Evolutionary conservation across 2,113 vertebrate genomes (phyloP), one percentile per base, ranked within the genome.

Genomic region (Thymallus thymallus): DNA sequence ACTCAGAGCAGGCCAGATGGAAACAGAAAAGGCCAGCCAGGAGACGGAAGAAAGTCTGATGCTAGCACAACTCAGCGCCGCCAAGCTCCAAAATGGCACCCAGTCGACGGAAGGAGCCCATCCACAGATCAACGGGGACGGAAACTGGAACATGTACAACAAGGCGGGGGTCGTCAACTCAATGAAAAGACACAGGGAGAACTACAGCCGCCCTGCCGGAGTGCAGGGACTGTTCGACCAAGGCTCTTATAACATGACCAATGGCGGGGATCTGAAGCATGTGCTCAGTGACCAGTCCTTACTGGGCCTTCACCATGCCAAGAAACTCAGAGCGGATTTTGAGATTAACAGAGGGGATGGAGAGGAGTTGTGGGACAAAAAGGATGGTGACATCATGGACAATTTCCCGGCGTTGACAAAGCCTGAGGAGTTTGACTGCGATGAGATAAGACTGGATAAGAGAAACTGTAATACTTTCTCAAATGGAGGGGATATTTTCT

Each of bases 1-100:
- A 95, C 94, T 89, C 91, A 93, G 89, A 96, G 91, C 93, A 94
- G 95, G 94, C 96, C 97, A 96, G 96, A 99, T 99, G 98, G 98
- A 99, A 97, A 95, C 94, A 94, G 94, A 96, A 85, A 93, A 95
- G 93, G 91, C 92, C 90, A 94, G 91, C 87, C 94, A 99, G 96
- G 95, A 92, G 92, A 94, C 94, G 82, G 94, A 96, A 94, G 95
- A 95, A 94, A 95, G 92, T 94, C 89, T 94, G 88, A 95, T 95
- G 91, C 90, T 92, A 88, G 88, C 91, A 78, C 93, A 94, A 73
- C 88, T 95, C 80, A n/a, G n/a, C n/a, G n/a, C 32, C 58, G 46
- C 82, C 74, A 97, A 95, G 87, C 86, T 94, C 71, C 95, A 96
- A 82, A 98, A 97, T 85, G 95, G 96, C 88, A 93, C 86, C 87